Evolutionary conservation across 1,140 invertebrate genomes (phyloP), one percentile per base, ranked within the genome.

Genomic region (Ips nitidus): DNA sequence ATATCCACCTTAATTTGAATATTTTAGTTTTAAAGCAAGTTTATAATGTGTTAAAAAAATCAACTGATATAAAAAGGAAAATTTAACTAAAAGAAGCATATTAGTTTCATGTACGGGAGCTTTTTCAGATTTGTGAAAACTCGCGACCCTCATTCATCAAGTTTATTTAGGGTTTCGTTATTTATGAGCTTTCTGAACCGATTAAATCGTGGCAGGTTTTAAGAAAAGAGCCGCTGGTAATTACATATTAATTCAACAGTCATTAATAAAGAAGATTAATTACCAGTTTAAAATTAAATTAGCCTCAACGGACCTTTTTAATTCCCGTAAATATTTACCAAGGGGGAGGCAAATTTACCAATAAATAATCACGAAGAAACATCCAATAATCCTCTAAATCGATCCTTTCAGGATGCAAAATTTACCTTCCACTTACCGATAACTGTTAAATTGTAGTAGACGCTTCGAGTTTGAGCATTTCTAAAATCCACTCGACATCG

Each of bases 401-500:
- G 52, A 8, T n/a, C 4, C 36, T 53, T 37, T 7, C 6, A 53
- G 6, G 52, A 53, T 7, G 36, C 43, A 45, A 38, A 38, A 22
- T n/a, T 22, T 6, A 36, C 37, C 2, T 22, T 2, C 45, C 53
- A 86, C 91, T 91, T 81, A 95, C 93, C 91, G 77, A 95, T 91
- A 74, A 95, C 91, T 66, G 91, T 92, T 71, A 95, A 87, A 82
- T 94, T 94, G 82, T 94, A 93, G 75, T 90, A 87, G 77, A 92
- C 91, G 80, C 91, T 94, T 75, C 91, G 87, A 22, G 93, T 94
- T 80, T 94, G 91, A 50, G 91, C 91, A 78, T 92, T 93, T 64
- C 89, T 84, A 82, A 94, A 96, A 83, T 96, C 93, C 63, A 95
- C 91, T 72, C 93, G 83, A 81, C 94, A 96, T 60, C 92, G 85